A percentile compares a stretch with the other conserved stretches of the same genome.
Conservation (phyloP, 2,797 vertebrate species). For the Anabacerthia variegaticeps region DNA sequence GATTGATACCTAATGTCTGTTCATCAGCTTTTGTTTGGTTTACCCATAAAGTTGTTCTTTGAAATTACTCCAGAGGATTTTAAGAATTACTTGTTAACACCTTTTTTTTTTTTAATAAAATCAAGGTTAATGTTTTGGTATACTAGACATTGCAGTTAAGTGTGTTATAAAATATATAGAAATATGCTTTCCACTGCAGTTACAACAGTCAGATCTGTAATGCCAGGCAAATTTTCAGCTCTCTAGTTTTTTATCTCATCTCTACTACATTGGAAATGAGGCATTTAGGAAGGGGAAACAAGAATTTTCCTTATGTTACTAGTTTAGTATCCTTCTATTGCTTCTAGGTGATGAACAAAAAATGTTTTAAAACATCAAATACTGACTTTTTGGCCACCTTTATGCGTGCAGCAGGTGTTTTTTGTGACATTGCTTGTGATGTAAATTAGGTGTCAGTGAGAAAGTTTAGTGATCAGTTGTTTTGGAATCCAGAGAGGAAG, state of each 20-base stretch:
- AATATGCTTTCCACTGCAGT: background rate
- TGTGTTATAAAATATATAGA: background rate
- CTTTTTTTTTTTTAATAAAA: background rate
- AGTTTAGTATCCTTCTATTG: background rate
- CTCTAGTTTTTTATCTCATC: background rate
- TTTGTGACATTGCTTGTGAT: background rate
- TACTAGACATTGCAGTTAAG: background rate
- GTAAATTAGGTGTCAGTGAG: background rate
- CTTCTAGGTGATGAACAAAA: background rate
- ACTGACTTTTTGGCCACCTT: background rate
- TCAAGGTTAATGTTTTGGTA: background rate
- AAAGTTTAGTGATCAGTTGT: background rate
- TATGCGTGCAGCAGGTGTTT: background rate
- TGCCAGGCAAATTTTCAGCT: background rate
- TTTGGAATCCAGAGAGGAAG: background rate
- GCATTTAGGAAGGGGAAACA: background rate
- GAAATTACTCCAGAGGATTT: background rate
- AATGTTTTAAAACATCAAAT: background rate
- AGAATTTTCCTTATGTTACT: background rate
- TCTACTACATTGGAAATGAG: background rate
- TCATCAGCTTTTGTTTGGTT: background rate
- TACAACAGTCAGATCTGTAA: background rate
- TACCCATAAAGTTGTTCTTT: background rate
- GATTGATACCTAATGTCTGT: background rate
- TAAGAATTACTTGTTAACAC: background rate